Evolutionary conservation across 37 sponge, comb jelly and placozoan genomes (phyloP), one percentile per base, ranked within the genome.

Genomic region (Cliona cf. orientalis): DNA sequence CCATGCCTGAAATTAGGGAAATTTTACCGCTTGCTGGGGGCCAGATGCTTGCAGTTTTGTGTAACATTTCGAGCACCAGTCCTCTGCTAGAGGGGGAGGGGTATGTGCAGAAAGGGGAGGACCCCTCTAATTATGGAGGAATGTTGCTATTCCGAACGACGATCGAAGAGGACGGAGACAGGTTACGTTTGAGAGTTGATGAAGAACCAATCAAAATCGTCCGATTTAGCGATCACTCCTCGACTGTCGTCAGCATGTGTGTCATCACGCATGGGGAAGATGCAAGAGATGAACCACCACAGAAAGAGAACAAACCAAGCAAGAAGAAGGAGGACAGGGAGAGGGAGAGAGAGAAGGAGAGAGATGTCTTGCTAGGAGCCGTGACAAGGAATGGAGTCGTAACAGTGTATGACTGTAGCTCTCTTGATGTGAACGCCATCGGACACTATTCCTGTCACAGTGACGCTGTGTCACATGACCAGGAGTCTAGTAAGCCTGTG

Each of bases 11-110:
- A 29, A 42, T 82, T 3, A 26, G 25, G 38, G 61, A 61, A 31
- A 41, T 82, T 43, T 29, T 82, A 12, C 82, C 82, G 21, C 82
- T 82, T 31, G 72, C 60, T 46, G 42, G 72, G 31, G 82, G 82
- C 0, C 42, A 35, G 21, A 42, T 63, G 45, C 34, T 82, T 1
- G 82, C 63, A 6, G 72, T 82, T 19, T 23, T 42, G 7, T 75
- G 76, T 49, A 49, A 11, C n/a, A 39, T 5, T 22, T 42, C 45
- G 22, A 61, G 28, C 28, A 6, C 25, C 22, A n/a, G 28, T 61
- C 28, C 63, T 28, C 12, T 61, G 5, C 28, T 61, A 11, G 5
- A 49, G 53, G 14, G 53, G 14, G 53, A 49, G 14, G 53, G 53
- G 9, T 9, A 14, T 19, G 53, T 19, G 53, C 9, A 49, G 53